phyloP scores from a whole-genome alignment of 2,797 vertebrate genomes.

The Spinibarbus caldwelli region DNA sequence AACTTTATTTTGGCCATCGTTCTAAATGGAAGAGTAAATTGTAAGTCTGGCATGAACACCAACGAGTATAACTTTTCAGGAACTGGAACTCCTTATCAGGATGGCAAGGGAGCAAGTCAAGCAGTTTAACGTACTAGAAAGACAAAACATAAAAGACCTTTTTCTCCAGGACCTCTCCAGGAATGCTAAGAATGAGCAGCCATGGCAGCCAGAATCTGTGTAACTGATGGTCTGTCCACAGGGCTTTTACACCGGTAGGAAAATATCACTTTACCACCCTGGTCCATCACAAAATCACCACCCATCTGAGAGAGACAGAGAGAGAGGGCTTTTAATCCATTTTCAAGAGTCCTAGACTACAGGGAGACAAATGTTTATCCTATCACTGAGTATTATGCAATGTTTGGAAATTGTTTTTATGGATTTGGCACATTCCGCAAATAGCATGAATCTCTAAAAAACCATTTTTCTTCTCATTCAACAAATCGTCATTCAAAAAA shows the following conservation, averaged over 20 bases:
- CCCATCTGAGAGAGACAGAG: constrained; percentile 70
- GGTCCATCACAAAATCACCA: constrained; percentile 76
- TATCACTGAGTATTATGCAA: constrained; percentile 48
- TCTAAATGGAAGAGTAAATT: not conserved
- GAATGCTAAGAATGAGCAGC: not conserved
- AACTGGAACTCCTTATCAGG: constrained; percentile 5
- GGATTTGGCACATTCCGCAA: constrained; percentile 19
- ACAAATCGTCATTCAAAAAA: not conserved
- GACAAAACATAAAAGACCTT: not conserved
- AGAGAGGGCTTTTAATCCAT: not conserved
- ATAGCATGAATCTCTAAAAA: not conserved
- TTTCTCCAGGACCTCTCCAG: not conserved
- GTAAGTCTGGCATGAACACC: not conserved
- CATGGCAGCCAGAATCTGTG: constrained; percentile 60
- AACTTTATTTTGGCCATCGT: not conserved
- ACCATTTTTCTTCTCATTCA: not conserved
- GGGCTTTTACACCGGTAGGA: constrained; percentile 69
- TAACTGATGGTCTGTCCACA: constrained; percentile 66
- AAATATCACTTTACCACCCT: constrained; percentile 69
- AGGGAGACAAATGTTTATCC: constrained; percentile 56
- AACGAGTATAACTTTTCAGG: constrained; percentile 5
- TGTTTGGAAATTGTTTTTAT: constrained; percentile 32
- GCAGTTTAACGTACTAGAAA: constrained; percentile 3
- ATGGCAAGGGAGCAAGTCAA: not conserved
- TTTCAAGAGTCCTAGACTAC: constrained; percentile 28